These are phyloP conservation scores for Chymomyza caudatula DNA, from an alignment of 2,888 invertebrate genomes.

Conservation along the genomic window DNA sequence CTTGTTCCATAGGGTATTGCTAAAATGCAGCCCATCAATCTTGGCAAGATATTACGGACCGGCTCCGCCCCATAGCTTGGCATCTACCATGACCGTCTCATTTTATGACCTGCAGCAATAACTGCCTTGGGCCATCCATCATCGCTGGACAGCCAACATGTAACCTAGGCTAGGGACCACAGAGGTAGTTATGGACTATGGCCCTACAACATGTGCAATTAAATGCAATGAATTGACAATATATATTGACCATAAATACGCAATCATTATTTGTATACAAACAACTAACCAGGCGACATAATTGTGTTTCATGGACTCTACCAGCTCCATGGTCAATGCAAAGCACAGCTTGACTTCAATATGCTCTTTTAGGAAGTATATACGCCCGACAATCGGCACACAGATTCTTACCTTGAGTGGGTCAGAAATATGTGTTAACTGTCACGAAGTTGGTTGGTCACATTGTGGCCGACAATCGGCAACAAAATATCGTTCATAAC, in stretches of 20 bases:
- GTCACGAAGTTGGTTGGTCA: no score
- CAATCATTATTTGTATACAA: constrained; percentile 35
- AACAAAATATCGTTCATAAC: no score
- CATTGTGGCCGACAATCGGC: no score
- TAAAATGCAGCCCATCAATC: not conserved
- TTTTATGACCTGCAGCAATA: not conserved
- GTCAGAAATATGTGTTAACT: no score
- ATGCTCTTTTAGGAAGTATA: not conserved
- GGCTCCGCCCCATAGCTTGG: not conserved
- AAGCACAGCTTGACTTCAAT: not conserved
- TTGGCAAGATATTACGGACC: not conserved
- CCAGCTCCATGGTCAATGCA: not conserved
- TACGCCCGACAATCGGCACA: no score
- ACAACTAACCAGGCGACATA: not conserved
- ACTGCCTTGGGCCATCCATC: not conserved
- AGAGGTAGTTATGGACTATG: not conserved
- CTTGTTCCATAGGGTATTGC: not conserved
- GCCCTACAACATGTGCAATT: constrained; percentile 42
- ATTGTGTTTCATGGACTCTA: not conserved
- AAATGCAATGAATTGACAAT: constrained; percentile 66
- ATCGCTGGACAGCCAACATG: not conserved
- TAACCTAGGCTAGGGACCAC: not conserved
- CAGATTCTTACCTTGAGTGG: no score
- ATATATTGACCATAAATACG: constrained; percentile 49
- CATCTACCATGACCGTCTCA: not conserved